Evolutionary conservation across 2,888 invertebrate species (phyloP), one percentile per base, ranked within the genome.

Genomic region (Odontocerum albicorne): DNA sequence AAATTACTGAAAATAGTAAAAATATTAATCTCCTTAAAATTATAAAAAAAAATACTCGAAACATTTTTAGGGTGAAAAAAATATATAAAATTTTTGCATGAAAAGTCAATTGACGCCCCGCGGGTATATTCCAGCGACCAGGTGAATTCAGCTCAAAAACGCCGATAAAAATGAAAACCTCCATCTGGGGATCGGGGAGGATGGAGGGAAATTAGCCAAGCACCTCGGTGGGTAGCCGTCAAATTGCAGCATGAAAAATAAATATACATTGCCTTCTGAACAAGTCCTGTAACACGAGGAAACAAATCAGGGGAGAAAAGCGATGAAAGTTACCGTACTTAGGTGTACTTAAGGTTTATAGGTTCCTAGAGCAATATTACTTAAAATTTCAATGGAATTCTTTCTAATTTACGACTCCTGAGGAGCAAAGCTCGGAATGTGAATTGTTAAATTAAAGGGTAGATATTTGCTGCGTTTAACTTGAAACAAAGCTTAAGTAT

Each of bases 161-260:
- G 49, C 42, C 49, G 50, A 58, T 54, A 59, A 59, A 59, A 59
- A 59, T 42, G 49, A 44, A 44, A 53, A 57, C 39, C 50, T 33
- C 46, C 45, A n/a, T 19, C 40, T 39, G 35, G 51, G 22, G 50
- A 13, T 32, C 33, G 35, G 51, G 22, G 50, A 38, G 53, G 31
- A 33, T 40, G 52, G 44, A 43, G 10, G 42, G 49, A 57, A 60
- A 58, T 61, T 58, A 55, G 58, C 45, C 54, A 15, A 42, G 58
- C 22, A 40, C 42, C 46, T 22, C 31, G 47, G 46, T 8, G 45
- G 49, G 38, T 10, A 38, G 51, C 57, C 57, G 60, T 57, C 57
- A 57, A 57, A 57, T 60, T 58, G 57, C 55, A 52, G 44, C 55
- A 60, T 58, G 60, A 58, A 60, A 55, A 55, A 60, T 60, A 58